Evolutionary conservation across 2,888 invertebrate genomes (phyloP), one percentile per base, ranked within the genome.

Genomic region (Patella depressa): DNA sequence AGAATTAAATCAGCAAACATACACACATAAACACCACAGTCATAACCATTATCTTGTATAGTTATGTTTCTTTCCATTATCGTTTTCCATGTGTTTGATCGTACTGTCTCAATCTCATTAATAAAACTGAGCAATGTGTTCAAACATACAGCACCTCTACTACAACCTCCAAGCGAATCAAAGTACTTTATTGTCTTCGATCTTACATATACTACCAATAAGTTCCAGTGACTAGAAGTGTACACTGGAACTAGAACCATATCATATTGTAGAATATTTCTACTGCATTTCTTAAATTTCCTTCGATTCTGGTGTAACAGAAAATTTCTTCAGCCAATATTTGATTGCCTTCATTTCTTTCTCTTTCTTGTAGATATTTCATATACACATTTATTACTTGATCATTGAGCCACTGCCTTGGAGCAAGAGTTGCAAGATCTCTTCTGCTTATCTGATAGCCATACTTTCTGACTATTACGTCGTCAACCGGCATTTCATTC

Each of bases 11-110:
- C 59, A 2, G 59, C 17, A 59, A n/a, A 9, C 59, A 59, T 59
- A 59, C 59, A 59, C 9, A 59, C 59, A 59, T 19, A 59, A n/a
- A 59, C 59, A 59, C 59, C 59, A 59, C 19, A 59, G 19, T 59
- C 59, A 59, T 15, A 59, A 59, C n/a, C 2, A 59, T 59, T 59
- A 9, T 17, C n/a, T 19, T 59, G 59, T 19, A 59, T 59, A 59
- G 59, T 15, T 59, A 17, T 59, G 19, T 59, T 59, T 17, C 17
- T 59, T 19, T 59, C 59, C 5, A 59, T n/a, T 15, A 19, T 59
- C 7, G 59, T 19, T 59, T 59, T 59, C 19, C 59, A 59, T n/a
- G 59, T n/a, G 19, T 17, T n/a, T 19, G 19, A 19, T 65, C n/a
- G 17, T 65, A 19, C 59, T 19, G 17, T 19, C 19, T 65, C 17